A percentile compares a stretch with the other conserved stretches of the same genome.
These are phyloP conservation scores for Pygoscelis adeliae DNA, from an alignment of 2,113 vertebrate species.

Conservation along the genomic window DNA sequence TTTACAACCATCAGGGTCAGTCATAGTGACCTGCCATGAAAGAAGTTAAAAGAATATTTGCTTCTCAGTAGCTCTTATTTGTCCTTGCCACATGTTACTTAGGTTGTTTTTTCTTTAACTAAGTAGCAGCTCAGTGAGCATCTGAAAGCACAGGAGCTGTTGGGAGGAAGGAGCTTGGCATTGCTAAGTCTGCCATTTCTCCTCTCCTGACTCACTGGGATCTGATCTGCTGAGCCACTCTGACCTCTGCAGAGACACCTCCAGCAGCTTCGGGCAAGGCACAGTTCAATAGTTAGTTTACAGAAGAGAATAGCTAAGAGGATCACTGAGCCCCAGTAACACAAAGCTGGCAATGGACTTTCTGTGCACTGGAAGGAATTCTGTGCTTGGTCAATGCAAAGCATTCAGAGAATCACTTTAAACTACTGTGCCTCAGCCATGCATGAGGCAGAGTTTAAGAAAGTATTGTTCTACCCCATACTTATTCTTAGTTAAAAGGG, in stretches of 20 bases:
- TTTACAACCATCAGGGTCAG: background rate
- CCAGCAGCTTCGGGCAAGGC: background rate
- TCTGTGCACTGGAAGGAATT: background rate
- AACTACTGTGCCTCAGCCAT: background rate
- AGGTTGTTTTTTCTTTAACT: background rate
- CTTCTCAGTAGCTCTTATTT: background rate
- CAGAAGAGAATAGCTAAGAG: background rate
- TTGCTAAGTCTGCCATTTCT: background rate
- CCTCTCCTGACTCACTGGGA: background rate
- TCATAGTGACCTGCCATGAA: accelerated
- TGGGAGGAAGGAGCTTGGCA: background rate
- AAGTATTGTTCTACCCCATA: background rate
- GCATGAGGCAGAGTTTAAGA: background rate
- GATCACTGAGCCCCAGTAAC: background rate
- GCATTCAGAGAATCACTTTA: background rate
- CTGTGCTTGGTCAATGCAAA: background rate
- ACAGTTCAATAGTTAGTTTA: background rate
- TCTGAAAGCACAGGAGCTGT: background rate
- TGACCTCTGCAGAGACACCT: background rate
- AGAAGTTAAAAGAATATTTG: background rate
- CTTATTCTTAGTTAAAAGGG: background rate
- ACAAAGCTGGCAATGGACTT: background rate
- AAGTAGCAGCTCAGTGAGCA: background rate
- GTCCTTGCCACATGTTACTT: background rate
- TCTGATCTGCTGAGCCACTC: background rate